A percentile compares a stretch with the other conserved stretches of the same genome.
Conservation (phyloP, 2,888 invertebrate genomes). For the Autographa gamma region DNA sequence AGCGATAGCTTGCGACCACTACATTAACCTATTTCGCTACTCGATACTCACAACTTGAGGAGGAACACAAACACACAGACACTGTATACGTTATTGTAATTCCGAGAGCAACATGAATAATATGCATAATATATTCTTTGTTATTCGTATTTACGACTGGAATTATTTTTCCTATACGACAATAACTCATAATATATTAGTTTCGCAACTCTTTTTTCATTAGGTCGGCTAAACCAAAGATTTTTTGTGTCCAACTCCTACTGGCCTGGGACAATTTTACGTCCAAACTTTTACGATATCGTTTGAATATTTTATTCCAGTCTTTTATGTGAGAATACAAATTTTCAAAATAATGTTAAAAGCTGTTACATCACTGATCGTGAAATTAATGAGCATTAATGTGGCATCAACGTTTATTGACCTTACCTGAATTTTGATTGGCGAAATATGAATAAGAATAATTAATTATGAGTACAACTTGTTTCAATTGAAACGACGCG, state of each 20-base stretch:
- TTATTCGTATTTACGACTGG: constrained; percentile 16
- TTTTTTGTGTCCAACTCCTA: constrained; percentile 33
- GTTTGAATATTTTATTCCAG: constrained; percentile 42
- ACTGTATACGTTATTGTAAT: background rate
- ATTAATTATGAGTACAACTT: background rate
- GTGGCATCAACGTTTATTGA: background rate
- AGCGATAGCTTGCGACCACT: constrained; percentile 22
- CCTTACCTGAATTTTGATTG: background rate
- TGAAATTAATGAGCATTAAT: background rate
- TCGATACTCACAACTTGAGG: constrained; percentile 30
- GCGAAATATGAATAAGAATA: background rate
- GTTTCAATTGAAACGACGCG: background rate
- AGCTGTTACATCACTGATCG: background rate
- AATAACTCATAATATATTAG: constrained; percentile 13
- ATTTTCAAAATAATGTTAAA: background rate
- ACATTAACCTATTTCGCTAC: constrained; percentile 45
- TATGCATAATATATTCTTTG: constrained; percentile 28
- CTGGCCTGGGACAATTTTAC: constrained; percentile 36
- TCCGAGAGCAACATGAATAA: constrained; percentile 16
- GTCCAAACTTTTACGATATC: constrained; percentile 35
- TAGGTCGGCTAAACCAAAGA: constrained; percentile 37
- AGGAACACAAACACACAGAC: constrained; percentile 26
- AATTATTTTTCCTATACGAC: constrained; percentile 12
- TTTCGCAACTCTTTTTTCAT: constrained; percentile 32
- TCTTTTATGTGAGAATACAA: constrained; percentile 9